Conservation (phyloP, 2,888 invertebrate genomes). For the Villa cingulata region DNA sequence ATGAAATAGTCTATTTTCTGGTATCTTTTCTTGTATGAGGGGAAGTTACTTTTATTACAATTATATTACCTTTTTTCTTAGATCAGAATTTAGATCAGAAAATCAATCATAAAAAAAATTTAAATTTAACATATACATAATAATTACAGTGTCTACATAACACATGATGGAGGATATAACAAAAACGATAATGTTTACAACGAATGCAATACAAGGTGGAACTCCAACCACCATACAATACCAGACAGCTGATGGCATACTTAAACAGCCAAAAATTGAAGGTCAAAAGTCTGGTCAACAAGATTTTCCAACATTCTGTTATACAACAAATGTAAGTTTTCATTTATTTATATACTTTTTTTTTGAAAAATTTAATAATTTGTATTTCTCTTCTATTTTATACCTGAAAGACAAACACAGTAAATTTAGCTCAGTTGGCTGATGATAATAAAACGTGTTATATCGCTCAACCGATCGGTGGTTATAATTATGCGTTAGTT, state of each 20-base stretch:
- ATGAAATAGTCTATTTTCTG: too few relatives aligned
- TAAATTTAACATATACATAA: background rate
- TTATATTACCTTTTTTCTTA: too few relatives aligned
- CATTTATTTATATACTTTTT: background rate
- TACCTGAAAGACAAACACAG: constrained; percentile 44
- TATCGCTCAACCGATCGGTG: constrained; percentile 59
- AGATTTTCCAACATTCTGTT: constrained; percentile 60
- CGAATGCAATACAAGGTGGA: constrained; percentile 46
- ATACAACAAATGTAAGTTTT: constrained; percentile 35
- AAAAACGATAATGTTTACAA: constrained; percentile 44
- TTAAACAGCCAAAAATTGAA: constrained; percentile 49
- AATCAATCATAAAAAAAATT: too few relatives aligned
- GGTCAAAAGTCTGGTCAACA: constrained; percentile 39
- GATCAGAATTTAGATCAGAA: too few relatives aligned
- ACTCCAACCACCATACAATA: constrained; percentile 51
- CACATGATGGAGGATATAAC: constrained; percentile 15
- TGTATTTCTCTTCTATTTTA: constrained; percentile 18
- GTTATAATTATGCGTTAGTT: constrained; percentile 63
- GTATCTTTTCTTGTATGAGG: too few relatives aligned
- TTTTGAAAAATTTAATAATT: constrained; percentile 20
- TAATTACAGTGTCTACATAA: too few relatives aligned
- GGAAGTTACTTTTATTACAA: too few relatives aligned
- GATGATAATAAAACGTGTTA: constrained; percentile 59
- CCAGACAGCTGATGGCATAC: constrained; percentile 49
- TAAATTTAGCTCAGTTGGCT: constrained; percentile 53